A percentile compares a stretch with the other conserved stretches of the same genome.
phyloP scores from a whole-genome alignment of 2,888 invertebrate species.

The Pachydiplax longipennis region DNA sequence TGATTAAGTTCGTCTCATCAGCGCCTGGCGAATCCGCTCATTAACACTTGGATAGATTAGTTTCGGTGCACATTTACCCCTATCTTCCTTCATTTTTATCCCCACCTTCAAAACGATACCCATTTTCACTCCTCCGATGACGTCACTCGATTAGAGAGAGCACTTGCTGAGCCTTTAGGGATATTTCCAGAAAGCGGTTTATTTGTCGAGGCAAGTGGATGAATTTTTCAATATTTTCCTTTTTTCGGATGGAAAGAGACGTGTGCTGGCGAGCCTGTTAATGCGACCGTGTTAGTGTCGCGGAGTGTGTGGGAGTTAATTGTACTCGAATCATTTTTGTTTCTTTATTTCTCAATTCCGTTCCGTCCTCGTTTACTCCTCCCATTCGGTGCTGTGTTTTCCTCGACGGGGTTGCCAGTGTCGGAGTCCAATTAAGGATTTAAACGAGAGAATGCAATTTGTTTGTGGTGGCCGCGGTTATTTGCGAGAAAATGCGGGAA shows the following conservation, averaged over 20 bases:
- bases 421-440: background rate
- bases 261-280: background rate
- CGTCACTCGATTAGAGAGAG: no score
- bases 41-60: no score
- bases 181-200: background rate
- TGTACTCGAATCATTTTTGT: background rate
- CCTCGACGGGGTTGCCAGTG: background rate
- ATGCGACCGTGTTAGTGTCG: background rate
- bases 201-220: background rate
- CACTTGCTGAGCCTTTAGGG: no score
- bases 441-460: background rate
- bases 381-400: background rate
- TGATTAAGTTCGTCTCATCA: no score
- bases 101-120: no score
- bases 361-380: background rate
- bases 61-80: no score
- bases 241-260: background rate
- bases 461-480: background rate
- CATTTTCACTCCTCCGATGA: no score
- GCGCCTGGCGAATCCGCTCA: no score
- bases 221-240: background rate
- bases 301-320: background rate
- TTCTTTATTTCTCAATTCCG: background rate
- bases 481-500: background rate
- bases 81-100: no score